Conservation (phyloP, 2,113 vertebrate species). For the Rattus rattus region DNA sequence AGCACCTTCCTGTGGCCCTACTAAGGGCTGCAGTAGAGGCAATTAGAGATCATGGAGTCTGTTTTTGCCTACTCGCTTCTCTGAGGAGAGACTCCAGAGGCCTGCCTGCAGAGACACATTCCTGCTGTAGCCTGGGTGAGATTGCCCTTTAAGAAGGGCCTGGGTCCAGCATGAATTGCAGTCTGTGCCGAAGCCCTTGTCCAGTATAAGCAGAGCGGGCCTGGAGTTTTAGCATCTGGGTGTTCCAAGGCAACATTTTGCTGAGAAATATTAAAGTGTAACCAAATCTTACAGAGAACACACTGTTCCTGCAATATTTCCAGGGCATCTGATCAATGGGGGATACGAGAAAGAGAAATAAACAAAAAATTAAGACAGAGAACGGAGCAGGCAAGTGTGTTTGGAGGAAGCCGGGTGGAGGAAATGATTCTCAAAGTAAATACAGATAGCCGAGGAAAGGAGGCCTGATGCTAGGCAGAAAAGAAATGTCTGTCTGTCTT, state of each 20-base stretch:
- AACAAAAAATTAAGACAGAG: slow-evolving; percentile 69
- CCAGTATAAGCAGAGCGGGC: slow-evolving; percentile 77
- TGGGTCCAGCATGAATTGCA: not conserved
- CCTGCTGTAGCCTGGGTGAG: not conserved
- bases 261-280: slow-evolving; percentile 80
- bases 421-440: slow-evolving; percentile 68
- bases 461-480: not conserved
- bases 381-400: slow-evolving; percentile 46
- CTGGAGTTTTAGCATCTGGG: slow-evolving; percentile 70
- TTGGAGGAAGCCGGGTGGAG: slow-evolving; percentile 58
- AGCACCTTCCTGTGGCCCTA: not conserved
- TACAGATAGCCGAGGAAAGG: slow-evolving; percentile 28
- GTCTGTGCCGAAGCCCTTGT: slow-evolving; percentile 44
- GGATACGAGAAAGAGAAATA: slow-evolving; percentile 77
- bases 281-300: slow-evolving; percentile 79
- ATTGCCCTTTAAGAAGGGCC: slow-evolving; percentile 61
- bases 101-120: not conserved
- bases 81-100: not conserved
- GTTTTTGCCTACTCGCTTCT: not conserved
- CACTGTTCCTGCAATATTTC: slow-evolving; percentile 75
- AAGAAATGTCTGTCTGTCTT: slow-evolving; percentile 38
- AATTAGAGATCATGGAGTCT: not conserved
- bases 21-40: fast-evolving
- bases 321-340: slow-evolving; percentile 75
- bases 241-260: slow-evolving; percentile 75